Percentiles rank a stretch among this genome's conserved stretches.
Evolutionary conservation across 2,113 vertebrate species (phyloP).

Genomic region (Xerus inauris): DNA sequence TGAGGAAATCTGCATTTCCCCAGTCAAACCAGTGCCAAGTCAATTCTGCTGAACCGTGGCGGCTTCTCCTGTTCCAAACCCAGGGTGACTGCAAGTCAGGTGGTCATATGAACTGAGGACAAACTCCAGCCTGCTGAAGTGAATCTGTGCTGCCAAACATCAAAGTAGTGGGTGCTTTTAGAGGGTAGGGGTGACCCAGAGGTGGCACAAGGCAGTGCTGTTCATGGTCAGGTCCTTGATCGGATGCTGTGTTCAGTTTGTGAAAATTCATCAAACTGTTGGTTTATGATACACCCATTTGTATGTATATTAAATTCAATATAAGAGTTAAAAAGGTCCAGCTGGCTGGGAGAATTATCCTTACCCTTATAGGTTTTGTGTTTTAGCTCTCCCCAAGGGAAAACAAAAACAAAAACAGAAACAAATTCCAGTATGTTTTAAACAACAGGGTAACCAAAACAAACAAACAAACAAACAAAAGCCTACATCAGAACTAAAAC

Average conservation of each 20-base stretch:
- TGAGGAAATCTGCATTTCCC: background rate
- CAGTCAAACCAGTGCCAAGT: background rate
- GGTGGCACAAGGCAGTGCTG: background rate
- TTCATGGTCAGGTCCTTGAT: background rate
- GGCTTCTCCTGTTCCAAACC: background rate
- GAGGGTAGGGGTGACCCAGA: background rate
- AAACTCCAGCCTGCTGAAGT: background rate
- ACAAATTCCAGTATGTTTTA: background rate
- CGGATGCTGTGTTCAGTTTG: background rate
- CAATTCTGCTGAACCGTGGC: background rate
- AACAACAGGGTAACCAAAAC: background rate
- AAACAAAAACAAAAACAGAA: background rate
- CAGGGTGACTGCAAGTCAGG: background rate
- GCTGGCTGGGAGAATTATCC: background rate
- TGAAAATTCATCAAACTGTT: background rate
- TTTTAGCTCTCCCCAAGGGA: background rate
- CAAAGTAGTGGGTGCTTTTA: background rate
- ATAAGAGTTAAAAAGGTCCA: background rate
- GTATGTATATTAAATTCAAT: background rate
- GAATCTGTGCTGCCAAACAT: background rate
- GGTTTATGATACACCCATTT: background rate
- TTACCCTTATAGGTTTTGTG: background rate
- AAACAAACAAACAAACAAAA: background rate
- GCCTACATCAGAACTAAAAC: background rate
- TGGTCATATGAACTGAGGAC: background rate